These are phyloP conservation scores for Helogale parvula DNA, from an alignment of 2,113 vertebrate genomes.

Conservation along the genomic window DNA sequence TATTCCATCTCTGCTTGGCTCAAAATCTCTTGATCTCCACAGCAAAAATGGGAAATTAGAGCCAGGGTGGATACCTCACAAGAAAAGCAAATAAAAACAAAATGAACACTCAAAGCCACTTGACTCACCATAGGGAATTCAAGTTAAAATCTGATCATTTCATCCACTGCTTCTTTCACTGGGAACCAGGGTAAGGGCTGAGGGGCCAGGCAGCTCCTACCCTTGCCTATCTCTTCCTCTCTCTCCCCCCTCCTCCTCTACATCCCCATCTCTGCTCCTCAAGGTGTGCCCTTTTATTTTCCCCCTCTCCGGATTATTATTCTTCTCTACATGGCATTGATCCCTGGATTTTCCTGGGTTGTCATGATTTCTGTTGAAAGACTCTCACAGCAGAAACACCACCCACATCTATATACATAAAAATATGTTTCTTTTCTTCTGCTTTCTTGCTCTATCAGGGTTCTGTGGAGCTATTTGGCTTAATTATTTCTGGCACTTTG, in stretches of 20 bases:
- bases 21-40: constrained; percentile 85
- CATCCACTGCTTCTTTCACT: constrained; percentile 73
- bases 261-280: not conserved
- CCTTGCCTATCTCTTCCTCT: not conserved
- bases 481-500: constrained; percentile 88
- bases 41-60: constrained; percentile 84
- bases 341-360: constrained; percentile 82
- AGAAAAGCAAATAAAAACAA: constrained; percentile 86
- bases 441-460: constrained; percentile 79
- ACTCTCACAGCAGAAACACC: constrained; percentile 78
- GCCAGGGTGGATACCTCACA: constrained; percentile 80
- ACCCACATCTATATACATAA: not conserved
- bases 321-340: constrained; percentile 78
- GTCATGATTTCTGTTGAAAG: constrained; percentile 84
- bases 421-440: constrained; percentile 54
- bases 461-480: constrained; percentile 80
- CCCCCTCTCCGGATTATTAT: constrained; percentile 15
- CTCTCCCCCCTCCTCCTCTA: not conserved
- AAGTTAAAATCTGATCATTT: constrained; percentile 82
- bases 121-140: constrained; percentile 80
- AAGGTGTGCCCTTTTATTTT: not conserved
- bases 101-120: constrained; percentile 82
- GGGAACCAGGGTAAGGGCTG: constrained; percentile 65
- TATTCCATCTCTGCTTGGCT: constrained; percentile 78
- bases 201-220: not conserved